These are phyloP conservation scores for Rhagium mordax DNA, from an alignment of 2,888 invertebrate genomes.

Conservation along the genomic window DNA sequence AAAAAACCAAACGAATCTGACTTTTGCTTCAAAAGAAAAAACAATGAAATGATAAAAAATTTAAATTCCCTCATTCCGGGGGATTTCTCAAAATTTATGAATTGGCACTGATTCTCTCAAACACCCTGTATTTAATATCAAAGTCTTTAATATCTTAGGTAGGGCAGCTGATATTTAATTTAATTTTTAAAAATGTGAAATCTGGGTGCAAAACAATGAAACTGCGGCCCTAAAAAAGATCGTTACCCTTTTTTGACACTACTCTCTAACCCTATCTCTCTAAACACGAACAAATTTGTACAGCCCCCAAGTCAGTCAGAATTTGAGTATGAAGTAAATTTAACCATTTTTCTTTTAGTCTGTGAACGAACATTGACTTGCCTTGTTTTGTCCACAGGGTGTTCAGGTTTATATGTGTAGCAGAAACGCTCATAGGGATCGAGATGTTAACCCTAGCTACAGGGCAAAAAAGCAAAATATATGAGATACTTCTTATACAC, in stretches of 20 bases:
- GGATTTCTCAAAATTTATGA: neutral
- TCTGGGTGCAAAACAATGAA: neutral
- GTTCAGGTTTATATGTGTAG: slow-evolving; percentile 65
- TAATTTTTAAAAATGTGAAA: neutral
- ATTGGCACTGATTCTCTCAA: neutral
- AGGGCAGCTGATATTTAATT: neutral
- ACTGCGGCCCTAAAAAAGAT: neutral
- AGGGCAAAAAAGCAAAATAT: slow-evolving; percentile 69
- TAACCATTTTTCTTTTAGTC: slow-evolving; percentile 3
- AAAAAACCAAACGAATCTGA: no score
- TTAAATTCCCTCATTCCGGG: no score
- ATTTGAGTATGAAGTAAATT: slow-evolving; percentile 30
- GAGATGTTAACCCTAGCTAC: slow-evolving; percentile 69
- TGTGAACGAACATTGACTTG: slow-evolving; percentile 62
- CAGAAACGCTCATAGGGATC: slow-evolving; percentile 63
- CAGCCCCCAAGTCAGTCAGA: slow-evolving; percentile 54
- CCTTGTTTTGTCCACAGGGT: slow-evolving; percentile 68
- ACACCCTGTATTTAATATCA: neutral
- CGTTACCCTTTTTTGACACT: neutral
- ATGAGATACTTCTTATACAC: slow-evolving; percentile 54
- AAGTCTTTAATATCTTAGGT: neutral
- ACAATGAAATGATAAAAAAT: no score
- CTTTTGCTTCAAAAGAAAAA: no score
- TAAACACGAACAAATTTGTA: slow-evolving; percentile 37
- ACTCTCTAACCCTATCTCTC: neutral